Evolutionary conservation across 1,140 invertebrate genomes (phyloP), one percentile per base, ranked within the genome.

Genomic region (Teleopsis dalmanni): DNA sequence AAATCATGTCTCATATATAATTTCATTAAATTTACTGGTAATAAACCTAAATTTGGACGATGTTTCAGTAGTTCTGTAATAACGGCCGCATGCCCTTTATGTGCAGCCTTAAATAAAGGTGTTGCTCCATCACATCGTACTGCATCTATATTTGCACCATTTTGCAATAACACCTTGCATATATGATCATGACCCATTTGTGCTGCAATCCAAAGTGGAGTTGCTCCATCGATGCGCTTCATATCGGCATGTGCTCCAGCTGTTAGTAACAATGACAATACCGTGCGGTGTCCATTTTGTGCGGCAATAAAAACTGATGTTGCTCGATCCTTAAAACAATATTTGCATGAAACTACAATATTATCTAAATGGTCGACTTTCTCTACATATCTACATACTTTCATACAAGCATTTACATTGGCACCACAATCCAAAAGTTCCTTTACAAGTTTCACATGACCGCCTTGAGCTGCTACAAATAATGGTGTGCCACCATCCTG

Each of bases 401-500:
- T 89, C 88, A 95, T 95, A 57, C 82, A 82, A 22, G 81, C 77
- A 66, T 92, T 87, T 5, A 91, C 81, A 68, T 89, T 81, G 9
- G 91, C 88, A 11, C 88, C 89, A 56, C 79, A 75, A 35, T 78
- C 75, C 23, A 94, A 75, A 6, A 95, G 72, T 60, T 87, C 85
- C 56, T 88, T 81, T 3, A 91, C 88, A 10, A 95, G 84, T 52
- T 91, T 85, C 50, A 88, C 75, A 72, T 95, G 87, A 9, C 91
- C 92, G 59, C 87, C 90, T 70, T 95, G 91, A 59, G 89, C 88
- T 14, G 91, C 88, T 16, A 95, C 88, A 71, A 95, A 91, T 46
- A 95, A 71, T 0, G 91, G 85, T 23, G 91, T 94, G 37, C 90
- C 91, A 11, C 92, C 92, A 73, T 95, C 91, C 87, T 94, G 71